A percentile compares a stretch with the other conserved stretches of the same genome.
Evolutionary conservation across 2,113 vertebrate genomes (phyloP).

Genomic region (Zosterops lateralis): DNA sequence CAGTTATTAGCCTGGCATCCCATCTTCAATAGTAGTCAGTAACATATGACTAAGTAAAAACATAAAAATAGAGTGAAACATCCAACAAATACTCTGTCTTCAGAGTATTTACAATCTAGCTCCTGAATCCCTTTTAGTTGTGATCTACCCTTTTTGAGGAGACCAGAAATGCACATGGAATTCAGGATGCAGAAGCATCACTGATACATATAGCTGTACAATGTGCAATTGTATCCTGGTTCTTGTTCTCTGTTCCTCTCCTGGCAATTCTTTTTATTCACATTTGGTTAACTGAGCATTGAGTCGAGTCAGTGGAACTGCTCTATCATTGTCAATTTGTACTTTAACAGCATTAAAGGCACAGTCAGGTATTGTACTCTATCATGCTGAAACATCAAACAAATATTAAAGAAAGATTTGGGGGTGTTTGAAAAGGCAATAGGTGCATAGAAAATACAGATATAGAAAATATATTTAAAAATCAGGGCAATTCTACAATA

Average conservation of each 20-base stretch:
- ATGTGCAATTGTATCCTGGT: neutral
- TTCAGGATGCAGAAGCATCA: neutral
- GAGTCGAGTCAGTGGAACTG: neutral
- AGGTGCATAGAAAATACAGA: neutral
- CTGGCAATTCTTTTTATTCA: neutral
- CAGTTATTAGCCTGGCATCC: neutral
- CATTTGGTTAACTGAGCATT: neutral
- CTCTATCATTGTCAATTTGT: neutral
- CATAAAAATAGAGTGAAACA: neutral
- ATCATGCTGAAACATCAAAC: neutral
- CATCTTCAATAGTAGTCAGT: neutral
- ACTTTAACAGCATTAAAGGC: neutral
- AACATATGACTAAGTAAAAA: neutral
- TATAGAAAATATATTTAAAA: neutral
- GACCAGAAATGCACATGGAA: neutral
- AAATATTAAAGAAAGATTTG: neutral
- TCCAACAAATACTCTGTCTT: neutral
- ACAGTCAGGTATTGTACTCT: neutral
- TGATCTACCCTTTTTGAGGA: neutral
- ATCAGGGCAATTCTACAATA: neutral
- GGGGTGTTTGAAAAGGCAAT: neutral
- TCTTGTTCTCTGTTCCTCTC: neutral
- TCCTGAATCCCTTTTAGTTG: neutral
- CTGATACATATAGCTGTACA: rapidly evolving
- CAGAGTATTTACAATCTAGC: neutral